Conservation (phyloP, 2,797 vertebrate genomes). For the Psittacula echo region DNA sequence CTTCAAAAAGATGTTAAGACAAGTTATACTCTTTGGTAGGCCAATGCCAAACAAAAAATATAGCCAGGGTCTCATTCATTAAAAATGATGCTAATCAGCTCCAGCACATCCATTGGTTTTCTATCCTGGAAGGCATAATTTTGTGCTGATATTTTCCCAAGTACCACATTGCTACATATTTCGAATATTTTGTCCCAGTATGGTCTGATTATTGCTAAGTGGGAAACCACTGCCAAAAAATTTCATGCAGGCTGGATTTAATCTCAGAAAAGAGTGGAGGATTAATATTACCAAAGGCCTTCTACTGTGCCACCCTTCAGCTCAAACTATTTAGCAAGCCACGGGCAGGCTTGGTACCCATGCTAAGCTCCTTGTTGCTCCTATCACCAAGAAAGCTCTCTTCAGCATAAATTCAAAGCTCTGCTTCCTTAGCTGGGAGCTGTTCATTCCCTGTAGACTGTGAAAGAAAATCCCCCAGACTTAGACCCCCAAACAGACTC, state of each 20-base stretch:
- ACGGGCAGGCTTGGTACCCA: background rate
- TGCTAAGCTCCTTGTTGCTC: background rate
- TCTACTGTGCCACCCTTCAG: background rate
- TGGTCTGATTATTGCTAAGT: conserved; percentile 48
- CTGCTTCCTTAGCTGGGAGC: background rate
- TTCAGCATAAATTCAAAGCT: background rate
- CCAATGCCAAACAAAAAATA: background rate
- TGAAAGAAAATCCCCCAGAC: background rate
- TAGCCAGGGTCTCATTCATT: background rate
- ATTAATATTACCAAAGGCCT: background rate
- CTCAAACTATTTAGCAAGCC: background rate
- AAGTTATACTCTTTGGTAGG: conserved; percentile 15
- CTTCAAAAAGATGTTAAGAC: conserved; percentile 51
- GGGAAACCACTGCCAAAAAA: background rate
- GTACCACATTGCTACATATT: background rate
- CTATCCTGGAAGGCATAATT: background rate
- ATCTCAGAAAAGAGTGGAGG: background rate
- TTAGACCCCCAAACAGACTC: background rate
- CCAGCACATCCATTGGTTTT: background rate
- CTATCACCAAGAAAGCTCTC: background rate
- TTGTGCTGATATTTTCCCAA: background rate
- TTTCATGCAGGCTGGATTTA: background rate
- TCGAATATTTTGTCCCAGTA: conserved; percentile 51
- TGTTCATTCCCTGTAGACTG: background rate
- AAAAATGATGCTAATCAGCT: background rate